These are phyloP conservation scores for Salmo trutta DNA, from an alignment of 2,797 vertebrate genomes.

Conservation along the genomic window DNA sequence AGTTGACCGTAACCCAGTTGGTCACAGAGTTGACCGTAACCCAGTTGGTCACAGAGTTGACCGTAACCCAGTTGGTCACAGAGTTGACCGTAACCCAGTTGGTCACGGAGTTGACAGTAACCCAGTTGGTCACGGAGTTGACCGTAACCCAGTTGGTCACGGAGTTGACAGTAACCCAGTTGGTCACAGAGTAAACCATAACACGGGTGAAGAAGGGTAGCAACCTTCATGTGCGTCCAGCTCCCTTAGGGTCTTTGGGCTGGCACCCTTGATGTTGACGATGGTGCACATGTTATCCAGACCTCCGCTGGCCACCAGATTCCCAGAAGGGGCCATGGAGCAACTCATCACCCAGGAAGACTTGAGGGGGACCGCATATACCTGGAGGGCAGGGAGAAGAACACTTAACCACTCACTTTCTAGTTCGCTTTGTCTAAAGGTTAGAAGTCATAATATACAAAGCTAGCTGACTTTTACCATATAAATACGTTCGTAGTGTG, in stretches of 20 bases:
- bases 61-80: too few species aligned
- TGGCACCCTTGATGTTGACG: constrained; percentile 84
- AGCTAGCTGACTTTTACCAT: background rate
- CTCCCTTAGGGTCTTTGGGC: constrained; percentile 83
- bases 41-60: too few species aligned
- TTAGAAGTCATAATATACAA: background rate
- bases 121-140: too few species aligned
- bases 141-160: too few species aligned
- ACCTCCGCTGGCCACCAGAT: constrained; percentile 87
- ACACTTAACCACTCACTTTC: background rate
- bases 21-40: background rate
- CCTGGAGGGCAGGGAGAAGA: constrained; percentile 48
- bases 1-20: background rate
- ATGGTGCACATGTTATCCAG: constrained; percentile 89
- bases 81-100: too few species aligned
- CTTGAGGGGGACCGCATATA: constrained; percentile 84
- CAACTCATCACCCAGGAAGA: constrained; percentile 93
- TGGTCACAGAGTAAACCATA: background rate
- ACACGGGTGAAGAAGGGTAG: background rate
- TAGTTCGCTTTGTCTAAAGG: too few species aligned
- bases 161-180: too few species aligned
- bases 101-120: too few species aligned
- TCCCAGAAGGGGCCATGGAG: constrained; percentile 85
- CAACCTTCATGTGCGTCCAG: constrained; percentile 87
- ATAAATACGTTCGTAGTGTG: background rate